These are phyloP conservation scores for Camptogramma bilineatum DNA, from an alignment of 2,888 invertebrate species.

Conservation along the genomic window DNA sequence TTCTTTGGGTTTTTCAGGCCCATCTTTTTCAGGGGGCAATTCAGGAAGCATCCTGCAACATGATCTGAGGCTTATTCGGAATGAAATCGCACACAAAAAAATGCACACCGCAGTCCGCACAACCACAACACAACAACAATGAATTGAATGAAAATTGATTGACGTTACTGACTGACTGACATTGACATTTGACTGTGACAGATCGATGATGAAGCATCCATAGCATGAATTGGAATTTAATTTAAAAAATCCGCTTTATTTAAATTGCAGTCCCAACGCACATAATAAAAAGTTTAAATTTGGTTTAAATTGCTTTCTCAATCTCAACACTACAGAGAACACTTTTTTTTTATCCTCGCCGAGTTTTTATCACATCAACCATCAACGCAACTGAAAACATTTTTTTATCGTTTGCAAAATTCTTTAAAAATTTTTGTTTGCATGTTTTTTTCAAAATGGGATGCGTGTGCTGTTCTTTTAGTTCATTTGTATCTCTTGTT, in stretches of 20 bases:
- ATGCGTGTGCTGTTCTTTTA: conserved; percentile 72
- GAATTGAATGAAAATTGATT: not conserved
- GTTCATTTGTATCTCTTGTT: conserved; percentile 69
- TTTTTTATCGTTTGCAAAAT: not conserved
- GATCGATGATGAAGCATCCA: not conserved
- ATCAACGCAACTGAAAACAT: not conserved
- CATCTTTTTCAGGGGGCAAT: conserved; percentile 22
- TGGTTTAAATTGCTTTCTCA: too few relatives aligned
- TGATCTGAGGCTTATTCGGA: not conserved
- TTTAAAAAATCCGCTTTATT: too few relatives aligned
- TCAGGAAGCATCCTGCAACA: conserved; percentile 28
- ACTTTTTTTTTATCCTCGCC: too few relatives aligned
- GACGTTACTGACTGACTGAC: not conserved
- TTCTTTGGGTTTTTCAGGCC: conserved; percentile 62
- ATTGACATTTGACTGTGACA: not conserved
- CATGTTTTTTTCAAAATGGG: conserved; percentile 63
- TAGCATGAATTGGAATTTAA: not conserved
- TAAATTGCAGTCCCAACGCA: too few relatives aligned
- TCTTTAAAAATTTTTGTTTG: conserved; percentile 6
- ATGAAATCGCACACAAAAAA: not conserved
- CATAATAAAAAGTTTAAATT: too few relatives aligned
- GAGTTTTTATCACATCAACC: too few relatives aligned
- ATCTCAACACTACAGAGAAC: not conserved
- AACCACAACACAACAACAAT: not conserved
- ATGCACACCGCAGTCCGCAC: too few relatives aligned